A percentile compares a stretch with the other conserved stretches of the same genome.
phyloP scores from a whole-genome alignment of 2,797 vertebrate species.

The Heterohyrax brucei region DNA sequence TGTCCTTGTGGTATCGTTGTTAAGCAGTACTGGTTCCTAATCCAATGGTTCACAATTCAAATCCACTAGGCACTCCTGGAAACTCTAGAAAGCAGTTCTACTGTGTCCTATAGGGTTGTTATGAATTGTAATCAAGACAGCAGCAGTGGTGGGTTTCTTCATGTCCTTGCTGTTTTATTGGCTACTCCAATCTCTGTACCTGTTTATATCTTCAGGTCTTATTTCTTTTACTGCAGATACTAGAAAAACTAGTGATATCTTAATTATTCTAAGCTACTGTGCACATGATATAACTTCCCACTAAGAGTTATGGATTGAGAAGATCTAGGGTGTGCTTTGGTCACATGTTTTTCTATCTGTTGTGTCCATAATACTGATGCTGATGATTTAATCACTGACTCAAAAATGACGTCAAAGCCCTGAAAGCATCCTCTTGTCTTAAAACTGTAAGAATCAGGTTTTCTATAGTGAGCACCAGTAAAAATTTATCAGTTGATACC shows the following conservation, averaged over 20 bases:
- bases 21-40: too few relatives aligned
- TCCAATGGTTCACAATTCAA: too few relatives aligned
- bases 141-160: background rate
- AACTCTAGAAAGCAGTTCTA: too few relatives aligned
- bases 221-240: background rate
- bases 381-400: background rate
- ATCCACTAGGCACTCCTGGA: too few relatives aligned
- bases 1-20: too few relatives aligned
- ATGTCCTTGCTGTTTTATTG: background rate
- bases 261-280: background rate
- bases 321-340: background rate
- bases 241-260: background rate
- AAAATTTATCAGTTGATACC: background rate
- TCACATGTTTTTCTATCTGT: background rate
- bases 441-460: background rate
- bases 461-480: background rate
- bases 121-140: too few relatives aligned
- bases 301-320: background rate
- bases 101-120: too few relatives aligned
- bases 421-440: background rate
- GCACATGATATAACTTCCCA: background rate
- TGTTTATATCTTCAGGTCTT: background rate
- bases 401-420: background rate
- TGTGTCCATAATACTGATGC: background rate
- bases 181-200: background rate